Evolutionary conservation across 2,888 invertebrate genomes (phyloP), one percentile per base, ranked within the genome.

Genomic region (Lepidocyrtinus sp.): DNA sequence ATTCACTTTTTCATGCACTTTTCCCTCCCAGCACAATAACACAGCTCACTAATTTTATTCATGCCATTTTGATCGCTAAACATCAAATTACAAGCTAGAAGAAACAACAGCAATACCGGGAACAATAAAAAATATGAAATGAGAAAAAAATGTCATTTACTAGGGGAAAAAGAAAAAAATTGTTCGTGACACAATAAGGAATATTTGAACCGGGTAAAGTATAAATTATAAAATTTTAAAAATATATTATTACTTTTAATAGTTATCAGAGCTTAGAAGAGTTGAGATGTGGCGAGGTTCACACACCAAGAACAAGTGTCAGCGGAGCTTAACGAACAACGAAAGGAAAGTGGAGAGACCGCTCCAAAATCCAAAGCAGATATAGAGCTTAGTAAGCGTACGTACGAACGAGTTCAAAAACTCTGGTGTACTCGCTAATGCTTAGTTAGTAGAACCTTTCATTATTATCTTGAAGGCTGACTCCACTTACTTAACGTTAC

Each of bases 261-360:
- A 50, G 17, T 50, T 50, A 7, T 17, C 12, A 50, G 50, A 50
- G 50, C 50, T 50, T 25, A 55, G 62, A 67, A 24, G 76, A 55
- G 65, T 45, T 21, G 63, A 71, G 77, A 64, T 78, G 78, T 78
- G 72, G 78, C 78, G 72, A 78, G 78, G 72, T 78, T 78, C 78
- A 78, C 78, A 78, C 78, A 78, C 78, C 78, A 78, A 72, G 78
- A 78, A 78, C 78, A 78, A 78, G 67, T 78, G 78, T 78, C 78
- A 78, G 78, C 50, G 25, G 78, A 78, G 78, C 78, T 78, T 78
- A 73, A 78, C 78, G 78, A 78, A 78, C 72, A 73, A 62, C 72
- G 63, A 73, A 50, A 73, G 71, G 68, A 67, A 78, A 73, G 67
- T 71, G 65, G 65, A 59, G 69, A 75, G 70, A 75, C 70, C 70